Conservation (phyloP, 2,888 invertebrate species). For the Drosophila longiperda region DNA sequence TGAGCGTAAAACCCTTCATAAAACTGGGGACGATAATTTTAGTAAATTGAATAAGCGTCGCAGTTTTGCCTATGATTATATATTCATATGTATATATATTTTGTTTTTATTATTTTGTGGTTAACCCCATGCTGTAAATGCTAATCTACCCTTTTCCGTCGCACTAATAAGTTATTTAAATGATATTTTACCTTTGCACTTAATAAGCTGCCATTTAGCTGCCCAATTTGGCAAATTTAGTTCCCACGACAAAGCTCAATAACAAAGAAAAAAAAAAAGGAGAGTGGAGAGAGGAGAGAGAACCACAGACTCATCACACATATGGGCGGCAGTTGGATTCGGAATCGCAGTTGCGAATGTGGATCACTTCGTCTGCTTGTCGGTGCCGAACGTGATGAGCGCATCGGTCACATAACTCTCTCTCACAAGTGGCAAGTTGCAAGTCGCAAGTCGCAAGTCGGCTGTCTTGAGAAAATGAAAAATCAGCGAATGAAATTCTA, state of each 20-base stretch:
- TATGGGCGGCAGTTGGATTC: slow-evolving; percentile 48
- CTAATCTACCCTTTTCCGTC: slow-evolving; percentile 8
- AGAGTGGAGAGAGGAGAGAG: slow-evolving; percentile 2
- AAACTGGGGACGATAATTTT: slow-evolving; percentile 41
- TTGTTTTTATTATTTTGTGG: slow-evolving; percentile 25
- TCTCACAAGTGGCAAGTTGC: slow-evolving; percentile 11
- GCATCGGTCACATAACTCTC: slow-evolving; percentile 30
- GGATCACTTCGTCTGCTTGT: slow-evolving; percentile 47
- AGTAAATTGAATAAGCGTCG: slow-evolving; percentile 66
- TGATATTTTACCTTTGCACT: slow-evolving; percentile 31
- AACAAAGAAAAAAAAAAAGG: slow-evolving; percentile 30
- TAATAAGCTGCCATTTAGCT: slow-evolving; percentile 51
- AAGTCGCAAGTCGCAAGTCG: slow-evolving; percentile 12
- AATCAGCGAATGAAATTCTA: slow-evolving; percentile 66
- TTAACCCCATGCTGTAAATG: slow-evolving; percentile 26
- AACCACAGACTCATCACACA: slow-evolving; percentile 56
- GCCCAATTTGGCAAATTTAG: slow-evolving; percentile 53
- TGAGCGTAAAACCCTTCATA: slow-evolving; percentile 53
- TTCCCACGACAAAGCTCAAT: slow-evolving; percentile 71
- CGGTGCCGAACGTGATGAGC: slow-evolving; percentile 47
- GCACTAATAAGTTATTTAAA: slow-evolving; percentile 30
- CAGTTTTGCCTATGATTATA: slow-evolving; percentile 26
- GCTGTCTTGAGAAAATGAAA: slow-evolving; percentile 60
- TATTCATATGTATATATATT: slow-evolving; percentile 8
- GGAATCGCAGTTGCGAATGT: slow-evolving; percentile 43